Evolutionary conservation across 2,888 invertebrate species (phyloP), one percentile per base, ranked within the genome.

Genomic region (Apoda limacodes): DNA sequence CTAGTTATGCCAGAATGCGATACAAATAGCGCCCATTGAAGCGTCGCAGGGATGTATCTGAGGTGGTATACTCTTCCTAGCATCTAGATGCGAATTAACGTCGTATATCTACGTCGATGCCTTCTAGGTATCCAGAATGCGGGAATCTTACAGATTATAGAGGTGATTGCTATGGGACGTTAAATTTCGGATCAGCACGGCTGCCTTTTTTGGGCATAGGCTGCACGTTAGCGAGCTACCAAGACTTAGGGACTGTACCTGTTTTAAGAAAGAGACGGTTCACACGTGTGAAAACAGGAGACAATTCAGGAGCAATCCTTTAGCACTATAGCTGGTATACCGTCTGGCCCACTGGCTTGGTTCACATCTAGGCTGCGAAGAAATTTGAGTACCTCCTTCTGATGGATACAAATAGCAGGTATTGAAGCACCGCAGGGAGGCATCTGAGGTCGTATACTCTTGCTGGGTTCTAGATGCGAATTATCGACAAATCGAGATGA

Each of bases 291-390:
- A 31, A 13, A 2, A 35, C 9, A 9, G 34, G 32, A 27, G 30
- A 21, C 32, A 36, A 34, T 21, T 39, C 28, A 3, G 10, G n/a
- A n/a, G n/a, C n/a, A n/a, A n/a, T n/a, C 19, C 13, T 28, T 29
- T 1, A 35, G 21, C 3, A 37, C 26, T 3, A 37, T 7, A 1
- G 31, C 35, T 22, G 36, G 34, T 13, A 36, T 24, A 13, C 32
- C 35, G 12, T 30, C 35, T 2, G 34, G 39, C 3, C 32, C 36
- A 30, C 34, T 34, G 6, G 35, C 31, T 23, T 35, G 33, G n/a
- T 28, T 39, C 19, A 30, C 36, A 15, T 36, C 28, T 9, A 32
- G 15, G 21, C 6, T 14, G 3, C 17, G 19, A 3, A 30, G 24
- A 1, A 9, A 14, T 15, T 28, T 32, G 2, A 28, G 21, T 9